These are phyloP conservation scores for Tetraodon nigroviridis DNA, from an alignment of 2,113 vertebrate species.

Conservation along the genomic window DNA sequence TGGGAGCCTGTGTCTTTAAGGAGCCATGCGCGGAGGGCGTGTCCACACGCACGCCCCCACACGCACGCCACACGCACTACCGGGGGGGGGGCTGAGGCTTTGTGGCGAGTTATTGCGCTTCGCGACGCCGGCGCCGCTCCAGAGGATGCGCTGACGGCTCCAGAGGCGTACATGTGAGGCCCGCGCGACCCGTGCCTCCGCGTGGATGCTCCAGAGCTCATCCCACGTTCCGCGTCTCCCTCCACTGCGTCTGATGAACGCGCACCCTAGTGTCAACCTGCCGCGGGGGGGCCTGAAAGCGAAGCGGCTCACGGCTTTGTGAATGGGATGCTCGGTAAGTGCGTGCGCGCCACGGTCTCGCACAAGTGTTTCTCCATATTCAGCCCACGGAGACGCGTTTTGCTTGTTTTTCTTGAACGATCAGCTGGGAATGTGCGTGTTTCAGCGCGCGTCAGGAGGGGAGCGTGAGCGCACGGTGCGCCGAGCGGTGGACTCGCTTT, in stretches of 20 bases:
- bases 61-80: constrained; percentile 9
- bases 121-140: constrained; percentile 30
- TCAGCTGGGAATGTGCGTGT: background rate
- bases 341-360: constrained; percentile 3
- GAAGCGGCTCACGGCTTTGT: constrained; percentile 55
- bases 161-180: background rate
- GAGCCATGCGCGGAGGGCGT: constrained; percentile 55
- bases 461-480: background rate
- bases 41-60: constrained; percentile 32
- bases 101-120: constrained; percentile 31
- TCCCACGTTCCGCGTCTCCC: background rate
- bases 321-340: constrained; percentile 70
- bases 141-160: constrained; percentile 40
- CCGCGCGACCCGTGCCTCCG: too few relatives aligned
- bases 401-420: background rate
- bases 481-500: constrained; percentile 37
- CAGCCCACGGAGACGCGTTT: background rate
- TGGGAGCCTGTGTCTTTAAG: constrained; percentile 64
- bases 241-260: constrained; percentile 24
- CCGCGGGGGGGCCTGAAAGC: constrained; percentile 50
- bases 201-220: constrained; percentile 1
- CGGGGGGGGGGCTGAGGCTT: constrained; percentile 28
- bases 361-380: background rate
- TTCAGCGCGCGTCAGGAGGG: background rate
- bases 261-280: constrained; percentile 40